A percentile compares a stretch with the other conserved stretches of the same genome.
phyloP scores from a whole-genome alignment of 2,797 vertebrate species.

The Takifugu ocellatus region DNA sequence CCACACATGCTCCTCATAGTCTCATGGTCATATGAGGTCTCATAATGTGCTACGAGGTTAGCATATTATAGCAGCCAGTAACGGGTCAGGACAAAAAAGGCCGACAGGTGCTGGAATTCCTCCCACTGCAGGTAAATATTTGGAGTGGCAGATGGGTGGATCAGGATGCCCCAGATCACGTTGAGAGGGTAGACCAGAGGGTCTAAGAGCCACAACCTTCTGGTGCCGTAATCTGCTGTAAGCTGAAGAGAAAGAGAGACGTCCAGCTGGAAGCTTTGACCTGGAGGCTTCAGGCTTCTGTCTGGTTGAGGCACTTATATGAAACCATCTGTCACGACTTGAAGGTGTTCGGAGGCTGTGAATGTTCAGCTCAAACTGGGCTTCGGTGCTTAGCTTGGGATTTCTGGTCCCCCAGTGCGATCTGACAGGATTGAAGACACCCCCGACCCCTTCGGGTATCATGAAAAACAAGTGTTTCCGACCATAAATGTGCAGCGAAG shows the following conservation, averaged over 20 bases:
- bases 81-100: constrained; percentile 10
- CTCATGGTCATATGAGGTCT: constrained; percentile 2
- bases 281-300: too few relatives aligned
- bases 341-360: too few relatives aligned
- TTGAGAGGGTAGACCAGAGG: constrained; percentile 25
- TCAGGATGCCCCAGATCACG: constrained; percentile 35
- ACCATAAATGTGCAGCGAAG: neutral
- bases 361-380: too few relatives aligned
- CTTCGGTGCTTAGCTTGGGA: too few relatives aligned
- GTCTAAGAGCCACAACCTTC: constrained; percentile 27
- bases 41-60: too few relatives aligned
- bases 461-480: too few relatives aligned
- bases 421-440: too few relatives aligned
- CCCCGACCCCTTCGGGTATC: too few relatives aligned
- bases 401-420: too few relatives aligned
- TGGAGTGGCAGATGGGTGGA: constrained; percentile 37
- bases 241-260: neutral
- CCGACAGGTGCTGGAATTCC: constrained; percentile 24
- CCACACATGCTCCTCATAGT: neutral
- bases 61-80: neutral
- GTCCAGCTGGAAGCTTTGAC: neutral
- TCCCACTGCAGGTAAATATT: constrained; percentile 33
- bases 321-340: too few relatives aligned
- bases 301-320: too few relatives aligned
- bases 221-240: constrained; percentile 40